These are phyloP conservation scores for Poeciliopsis turneri DNA, from an alignment of 2,797 vertebrate species.

Conservation along the genomic window DNA sequence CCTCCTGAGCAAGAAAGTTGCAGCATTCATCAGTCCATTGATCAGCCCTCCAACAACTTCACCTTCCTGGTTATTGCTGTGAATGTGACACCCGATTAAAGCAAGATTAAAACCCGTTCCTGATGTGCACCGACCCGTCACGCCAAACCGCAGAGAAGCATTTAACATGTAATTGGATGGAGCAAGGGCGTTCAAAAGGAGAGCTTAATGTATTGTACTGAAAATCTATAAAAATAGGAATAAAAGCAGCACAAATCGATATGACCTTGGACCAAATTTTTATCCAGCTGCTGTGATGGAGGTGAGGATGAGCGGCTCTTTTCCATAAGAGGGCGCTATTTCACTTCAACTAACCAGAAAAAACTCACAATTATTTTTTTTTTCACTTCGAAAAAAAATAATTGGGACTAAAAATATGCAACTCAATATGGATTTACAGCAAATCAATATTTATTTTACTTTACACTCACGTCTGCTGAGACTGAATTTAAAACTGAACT, in stretches of 20 bases:
- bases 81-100: conserved; percentile 60
- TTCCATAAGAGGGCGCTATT: conserved; percentile 74
- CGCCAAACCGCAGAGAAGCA: conserved; percentile 30
- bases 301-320: not conserved
- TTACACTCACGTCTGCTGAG: not conserved
- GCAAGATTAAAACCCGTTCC: conserved; percentile 49
- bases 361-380: not conserved
- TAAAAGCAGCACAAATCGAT: conserved; percentile 52
- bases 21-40: conserved; percentile 8
- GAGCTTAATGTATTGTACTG: conserved; percentile 40
- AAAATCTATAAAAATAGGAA: conserved; percentile 44
- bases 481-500: not conserved
- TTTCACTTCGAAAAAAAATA: no score
- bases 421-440: not conserved
- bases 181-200: conserved; percentile 58
- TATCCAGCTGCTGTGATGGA: conserved; percentile 31
- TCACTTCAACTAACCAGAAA: conserved; percentile 2
- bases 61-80: conserved; percentile 40
- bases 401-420: not conserved
- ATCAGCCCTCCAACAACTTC: conserved; percentile 33
- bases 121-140: conserved; percentile 40
- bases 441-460: not conserved
- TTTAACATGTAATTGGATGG: conserved; percentile 49
- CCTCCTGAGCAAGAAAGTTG: conserved; percentile 26
- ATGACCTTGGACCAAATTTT: conserved; percentile 60